Conservation (phyloP, 2,113 vertebrate genomes). For the Neomonachus schauinslandi region DNA sequence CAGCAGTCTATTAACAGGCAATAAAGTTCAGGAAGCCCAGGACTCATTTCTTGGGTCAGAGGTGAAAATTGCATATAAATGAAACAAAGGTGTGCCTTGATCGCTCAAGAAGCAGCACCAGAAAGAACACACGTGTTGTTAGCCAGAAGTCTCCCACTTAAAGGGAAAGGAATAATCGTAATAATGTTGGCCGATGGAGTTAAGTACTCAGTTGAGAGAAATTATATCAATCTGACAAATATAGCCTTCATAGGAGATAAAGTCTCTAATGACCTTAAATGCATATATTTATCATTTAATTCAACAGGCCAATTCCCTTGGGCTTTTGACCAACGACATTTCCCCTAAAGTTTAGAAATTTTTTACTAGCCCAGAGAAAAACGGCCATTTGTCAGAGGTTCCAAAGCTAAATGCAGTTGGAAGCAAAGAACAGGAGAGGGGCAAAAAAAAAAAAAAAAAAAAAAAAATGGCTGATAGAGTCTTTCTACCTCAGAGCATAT, state of each 20-base stretch:
- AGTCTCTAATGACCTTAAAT: conserved; percentile 79
- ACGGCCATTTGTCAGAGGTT: conserved; percentile 43
- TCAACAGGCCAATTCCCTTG: conserved; percentile 72
- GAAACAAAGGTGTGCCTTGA: conserved; percentile 92
- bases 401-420: conserved; percentile 35
- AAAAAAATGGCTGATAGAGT: conserved; percentile 39
- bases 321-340: conserved; percentile 65
- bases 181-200: conserved; percentile 67
- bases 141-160: conserved; percentile 82
- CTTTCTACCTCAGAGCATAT: conserved; percentile 80
- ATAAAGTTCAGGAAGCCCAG: conserved; percentile 93
- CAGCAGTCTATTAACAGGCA: conserved; percentile 93
- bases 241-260: conserved; percentile 78
- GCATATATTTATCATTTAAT: conserved; percentile 81
- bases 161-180: conserved; percentile 82
- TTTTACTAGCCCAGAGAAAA: conserved; percentile 60
- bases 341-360: conserved; percentile 62
- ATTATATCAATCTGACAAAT: conserved; percentile 82
- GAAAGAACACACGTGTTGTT: conserved; percentile 78
- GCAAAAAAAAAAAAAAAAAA: no score
- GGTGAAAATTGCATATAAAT: conserved; percentile 91
- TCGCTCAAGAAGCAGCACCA: conserved; percentile 84
- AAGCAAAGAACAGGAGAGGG: conserved; percentile 43
- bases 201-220: conserved; percentile 80
- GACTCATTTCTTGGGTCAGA: conserved; percentile 92